Percentiles rank a stretch among this genome's conserved stretches.
These are phyloP conservation scores for Oxyruncus cristatus DNA, from an alignment of 2,113 vertebrate genomes.

Conservation along the genomic window DNA sequence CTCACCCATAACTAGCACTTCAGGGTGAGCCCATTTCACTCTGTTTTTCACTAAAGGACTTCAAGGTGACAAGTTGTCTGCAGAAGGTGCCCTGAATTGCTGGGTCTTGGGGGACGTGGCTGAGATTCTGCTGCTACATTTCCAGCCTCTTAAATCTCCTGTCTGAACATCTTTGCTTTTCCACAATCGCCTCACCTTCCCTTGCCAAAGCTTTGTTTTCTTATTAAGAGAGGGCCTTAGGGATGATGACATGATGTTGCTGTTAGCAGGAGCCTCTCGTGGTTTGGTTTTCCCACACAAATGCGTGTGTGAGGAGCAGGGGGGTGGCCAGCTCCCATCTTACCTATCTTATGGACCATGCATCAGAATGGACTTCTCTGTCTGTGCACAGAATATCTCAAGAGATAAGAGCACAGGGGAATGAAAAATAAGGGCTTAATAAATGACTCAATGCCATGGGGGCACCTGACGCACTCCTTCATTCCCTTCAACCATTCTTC, in stretches of 20 bases:
- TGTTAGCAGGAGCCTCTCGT: background rate
- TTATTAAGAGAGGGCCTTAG: background rate
- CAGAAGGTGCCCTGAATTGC: background rate
- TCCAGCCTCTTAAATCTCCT: background rate
- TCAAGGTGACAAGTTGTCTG: background rate
- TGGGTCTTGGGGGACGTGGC: background rate
- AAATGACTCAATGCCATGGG: background rate
- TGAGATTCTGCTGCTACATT: background rate
- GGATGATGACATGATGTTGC: background rate
- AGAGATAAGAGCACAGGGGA: background rate
- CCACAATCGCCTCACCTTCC: background rate
- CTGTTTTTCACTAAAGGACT: background rate
- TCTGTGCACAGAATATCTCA: background rate
- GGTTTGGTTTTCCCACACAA: background rate
- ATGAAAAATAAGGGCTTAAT: background rate
- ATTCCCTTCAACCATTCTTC: background rate
- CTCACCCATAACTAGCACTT: background rate
- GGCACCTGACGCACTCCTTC: background rate
- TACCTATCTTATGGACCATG: accelerated
- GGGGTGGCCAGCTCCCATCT: background rate
- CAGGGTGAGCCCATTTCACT: background rate
- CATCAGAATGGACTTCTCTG: background rate
- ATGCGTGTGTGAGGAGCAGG: background rate
- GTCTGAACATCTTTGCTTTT: background rate
- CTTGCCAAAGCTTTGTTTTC: background rate